Base-by-base conservation (phyloP, 2,888 invertebrate genomes). In the Ischnura elegans region DNA sequence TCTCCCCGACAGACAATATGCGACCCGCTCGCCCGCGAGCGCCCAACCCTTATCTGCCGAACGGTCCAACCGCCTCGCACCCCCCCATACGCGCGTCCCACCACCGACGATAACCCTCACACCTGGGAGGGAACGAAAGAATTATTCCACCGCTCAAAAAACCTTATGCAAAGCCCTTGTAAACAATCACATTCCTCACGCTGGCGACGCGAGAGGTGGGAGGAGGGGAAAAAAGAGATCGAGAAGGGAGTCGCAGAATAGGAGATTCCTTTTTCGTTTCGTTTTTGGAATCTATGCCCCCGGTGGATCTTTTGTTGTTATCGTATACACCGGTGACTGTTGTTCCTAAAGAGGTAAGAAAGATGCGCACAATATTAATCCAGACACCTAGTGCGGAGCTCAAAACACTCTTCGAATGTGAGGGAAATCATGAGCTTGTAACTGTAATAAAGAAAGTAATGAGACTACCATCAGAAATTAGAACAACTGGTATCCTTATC, bases 101-200 rank as follows among this genome's bases (percentile, higher is more conserved):
- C 51, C 51, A 51, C 2, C 76, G 36, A 29, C 51, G 42, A 47
- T 36, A 51, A 45, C 86, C 46, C n/a, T 86, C 85, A 43, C 45
- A 46, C 10, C 61, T 43, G 90, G 43, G 61, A 90, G 90, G 61
- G 51, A 43, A 90, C 61, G 43, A 43, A 90, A 90, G 90, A 90
- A 90, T 90, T 61, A 43, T 51, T 51, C 51, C 42, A 8, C 90
- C 51, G 43, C 90, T 90, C 61, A 90, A 90, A 90, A n/a, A 90
- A 90, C 90, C 90, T 90, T 90, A 55, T 55, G 90, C 61, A 55
- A 90, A 90, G 47, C 61, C 86, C 45, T 43, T 42, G 90, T 90
- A 90, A 90, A 90, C 90, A 90, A 90, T 90, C 90, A 55, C 90
- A 90, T 90, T 61, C 36, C 61, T 90, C 61, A 90, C 55, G 90